Base-by-base conservation (phyloP, 2,888 invertebrate genomes). In the Rhamphomyia laevipes region DNA sequence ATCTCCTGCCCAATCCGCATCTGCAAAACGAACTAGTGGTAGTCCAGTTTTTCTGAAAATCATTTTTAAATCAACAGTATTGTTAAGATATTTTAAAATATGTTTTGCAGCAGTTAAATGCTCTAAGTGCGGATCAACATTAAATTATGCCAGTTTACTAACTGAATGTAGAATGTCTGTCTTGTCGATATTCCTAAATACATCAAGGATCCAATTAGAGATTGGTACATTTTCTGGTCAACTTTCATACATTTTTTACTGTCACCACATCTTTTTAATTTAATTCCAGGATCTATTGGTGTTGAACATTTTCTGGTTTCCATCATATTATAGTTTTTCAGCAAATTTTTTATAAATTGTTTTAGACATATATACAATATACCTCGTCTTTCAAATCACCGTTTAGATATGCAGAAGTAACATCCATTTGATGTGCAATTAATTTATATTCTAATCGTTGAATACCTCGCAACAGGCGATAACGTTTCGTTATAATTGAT, bases 1-100 rank as follows among this genome's bases (percentile, higher is more conserved):
- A 40, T 50, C 47, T 15, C 52, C 51, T 12, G 48, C 54, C 55
- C 56, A 58, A 35, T 56, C 56, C 10, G 54, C 56, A 46, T 56
- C 56, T 3, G 48, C 52, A 30, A 46, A 58, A 2, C 53, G 49
- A 4, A 31, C 30, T 2, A 54, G 31, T 15, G 38, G 18, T 18
- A 49, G 12, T 5, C 46, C 53, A 23, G 50, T 41, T 43, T 51
- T 50, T 16, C 43, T 41, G 38, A 40, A 54, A 12, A 16, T 18
- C 4, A 56, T 37, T n/a, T 51, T 49, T 31, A 35, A 37, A 47
- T 52, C 35, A 3, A 46, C 27, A 15, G 52, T 56, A 21, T 41
- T 38, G 10, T 46, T 33, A 4, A 52, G 27, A 16, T 56, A 53
- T 40, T 46, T 51, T 13, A 54, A 40, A 12, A 53, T 31, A 37